These are phyloP conservation scores for Papilio polytes DNA, from an alignment of 1,140 invertebrate species.

Conservation along the genomic window DNA sequence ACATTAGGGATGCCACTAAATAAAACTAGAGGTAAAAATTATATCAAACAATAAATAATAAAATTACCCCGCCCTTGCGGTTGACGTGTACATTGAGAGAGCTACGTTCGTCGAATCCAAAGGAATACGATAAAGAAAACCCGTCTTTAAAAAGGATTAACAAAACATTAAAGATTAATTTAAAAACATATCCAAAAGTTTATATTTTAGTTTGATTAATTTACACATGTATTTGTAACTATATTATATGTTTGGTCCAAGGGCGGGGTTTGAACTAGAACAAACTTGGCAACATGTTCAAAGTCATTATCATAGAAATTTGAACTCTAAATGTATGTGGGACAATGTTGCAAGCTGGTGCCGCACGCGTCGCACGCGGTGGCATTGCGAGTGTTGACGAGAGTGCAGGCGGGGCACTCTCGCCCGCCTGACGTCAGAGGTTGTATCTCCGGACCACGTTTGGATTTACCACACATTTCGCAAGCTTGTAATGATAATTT, in stretches of 20 bases:
- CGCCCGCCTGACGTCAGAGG: constrained; percentile 90
- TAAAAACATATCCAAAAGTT: neutral
- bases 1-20: neutral
- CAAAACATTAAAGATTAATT: neutral
- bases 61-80: neutral
- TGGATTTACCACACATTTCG: constrained; percentile 90
- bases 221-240: neutral
- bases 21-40: neutral
- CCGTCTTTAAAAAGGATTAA: neutral
- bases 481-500: constrained; percentile 85
- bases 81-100: neutral
- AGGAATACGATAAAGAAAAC: neutral
- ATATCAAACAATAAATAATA: constrained; percentile 10
- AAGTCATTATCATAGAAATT: neutral
- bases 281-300: constrained; percentile 11
- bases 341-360: constrained; percentile 88
- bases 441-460: constrained; percentile 85
- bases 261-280: constrained; percentile 2
- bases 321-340: constrained; percentile 85
- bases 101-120: neutral
- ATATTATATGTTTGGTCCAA: neutral
- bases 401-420: constrained; percentile 91
- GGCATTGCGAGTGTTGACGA: constrained; percentile 90
- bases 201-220: neutral
- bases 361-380: constrained; percentile 88